Evolutionary conservation across 92 coral and sea anemone genomes (phyloP).

Genomic region (Micromussa lordhowensis): DNA sequence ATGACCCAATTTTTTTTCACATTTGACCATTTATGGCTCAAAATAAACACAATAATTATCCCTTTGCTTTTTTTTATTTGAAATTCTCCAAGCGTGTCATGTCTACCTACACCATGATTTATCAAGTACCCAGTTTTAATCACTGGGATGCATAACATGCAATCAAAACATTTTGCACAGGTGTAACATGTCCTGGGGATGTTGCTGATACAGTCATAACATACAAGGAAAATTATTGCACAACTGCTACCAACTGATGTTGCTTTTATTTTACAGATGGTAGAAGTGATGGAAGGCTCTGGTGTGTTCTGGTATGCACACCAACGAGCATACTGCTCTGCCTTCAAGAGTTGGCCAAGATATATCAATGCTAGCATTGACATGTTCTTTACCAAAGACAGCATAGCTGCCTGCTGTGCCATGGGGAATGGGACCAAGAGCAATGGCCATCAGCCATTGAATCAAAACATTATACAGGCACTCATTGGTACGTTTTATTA

Average conservation of each 20-base stretch:
- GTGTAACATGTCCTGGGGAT: not conserved
- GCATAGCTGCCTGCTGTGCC: constrained; percentile 9
- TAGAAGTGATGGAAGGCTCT: too few relatives aligned
- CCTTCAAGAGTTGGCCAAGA: not conserved
- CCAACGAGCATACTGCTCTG: constrained; percentile 38
- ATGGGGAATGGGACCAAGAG: constrained; percentile 27
- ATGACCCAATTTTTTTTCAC: too few relatives aligned
- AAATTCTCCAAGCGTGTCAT: too few relatives aligned
- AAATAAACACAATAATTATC: too few relatives aligned
- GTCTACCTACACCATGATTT: too few relatives aligned
- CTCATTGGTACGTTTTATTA: constrained; percentile 27
- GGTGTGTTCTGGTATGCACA: constrained; percentile 29
- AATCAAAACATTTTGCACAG: too few relatives aligned
- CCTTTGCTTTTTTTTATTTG: too few relatives aligned
- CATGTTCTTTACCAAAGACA: constrained; percentile 25
- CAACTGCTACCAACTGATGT: constrained; percentile 2
- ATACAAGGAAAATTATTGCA: not conserved
- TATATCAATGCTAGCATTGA: constrained; percentile 39
- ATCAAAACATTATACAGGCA: constrained; percentile 19
- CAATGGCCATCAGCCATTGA: constrained; percentile 11
- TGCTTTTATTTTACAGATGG: constrained; percentile 16
- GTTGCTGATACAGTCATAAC: not conserved
- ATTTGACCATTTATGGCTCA: too few relatives aligned
- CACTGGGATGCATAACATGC: too few relatives aligned
- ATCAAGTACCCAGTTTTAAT: too few relatives aligned